phyloP scores from a whole-genome alignment of 2,113 vertebrate species.

The Setophaga coronata region DNA sequence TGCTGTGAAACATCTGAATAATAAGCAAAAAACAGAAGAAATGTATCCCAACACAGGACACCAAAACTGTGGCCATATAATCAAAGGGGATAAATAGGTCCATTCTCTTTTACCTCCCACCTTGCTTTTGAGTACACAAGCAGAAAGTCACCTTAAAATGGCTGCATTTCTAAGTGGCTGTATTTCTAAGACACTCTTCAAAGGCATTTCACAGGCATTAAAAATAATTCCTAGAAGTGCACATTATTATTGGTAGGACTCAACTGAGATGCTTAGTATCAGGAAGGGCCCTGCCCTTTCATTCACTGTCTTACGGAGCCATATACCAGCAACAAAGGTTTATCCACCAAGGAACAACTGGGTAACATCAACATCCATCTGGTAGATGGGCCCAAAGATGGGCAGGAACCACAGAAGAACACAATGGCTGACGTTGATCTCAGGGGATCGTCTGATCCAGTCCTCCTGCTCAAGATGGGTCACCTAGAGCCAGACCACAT shows the following conservation, averaged over 20 bases:
- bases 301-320: neutral
- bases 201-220: neutral
- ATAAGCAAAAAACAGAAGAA: neutral
- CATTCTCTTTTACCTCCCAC: neutral
- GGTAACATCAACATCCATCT: neutral
- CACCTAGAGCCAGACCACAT: neutral
- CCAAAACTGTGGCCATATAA: neutral
- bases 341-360: neutral
- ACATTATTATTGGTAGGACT: neutral
- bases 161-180: neutral
- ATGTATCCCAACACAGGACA: neutral
- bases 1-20: neutral
- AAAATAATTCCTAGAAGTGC: neutral
- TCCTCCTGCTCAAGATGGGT: neutral
- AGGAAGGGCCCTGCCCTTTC: neutral
- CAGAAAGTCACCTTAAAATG: neutral
- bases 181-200: neutral
- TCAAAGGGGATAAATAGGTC: neutral
- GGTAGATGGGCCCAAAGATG: neutral
- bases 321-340: neutral
- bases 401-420: neutral
- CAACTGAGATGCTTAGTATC: neutral
- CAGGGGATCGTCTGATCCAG: neutral
- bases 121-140: neutral
- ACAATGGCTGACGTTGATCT: neutral